A percentile compares a stretch with the other conserved stretches of the same genome.
phyloP scores from a whole-genome alignment of 2,113 vertebrate genomes.

The Mesitornis unicolor region DNA sequence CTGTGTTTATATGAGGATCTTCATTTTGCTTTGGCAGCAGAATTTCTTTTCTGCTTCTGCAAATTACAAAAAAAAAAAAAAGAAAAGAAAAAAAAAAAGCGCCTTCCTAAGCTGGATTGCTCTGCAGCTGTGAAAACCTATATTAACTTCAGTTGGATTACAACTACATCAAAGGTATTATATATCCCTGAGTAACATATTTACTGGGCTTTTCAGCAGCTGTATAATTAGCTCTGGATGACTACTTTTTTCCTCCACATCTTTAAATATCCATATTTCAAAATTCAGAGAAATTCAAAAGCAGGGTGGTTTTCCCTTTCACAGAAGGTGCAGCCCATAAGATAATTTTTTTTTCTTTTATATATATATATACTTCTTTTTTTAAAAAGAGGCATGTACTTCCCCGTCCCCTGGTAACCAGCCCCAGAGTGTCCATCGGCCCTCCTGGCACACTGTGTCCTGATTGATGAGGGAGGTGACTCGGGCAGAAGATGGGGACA shows the following conservation, averaged over 20 bases:
- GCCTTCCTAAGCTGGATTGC: constrained; percentile 56
- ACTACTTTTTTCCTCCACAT: constrained; percentile 54
- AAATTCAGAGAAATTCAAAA: constrained; percentile 47
- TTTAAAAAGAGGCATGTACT: background rate
- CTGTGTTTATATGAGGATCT: constrained; percentile 39
- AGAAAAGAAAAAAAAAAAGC: background rate
- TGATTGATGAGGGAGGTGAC: constrained; percentile 3
- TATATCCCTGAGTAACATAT: constrained; percentile 73
- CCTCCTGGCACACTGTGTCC: background rate
- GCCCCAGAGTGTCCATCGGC: background rate
- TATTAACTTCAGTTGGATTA: constrained; percentile 74
- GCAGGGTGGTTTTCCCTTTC: background rate
- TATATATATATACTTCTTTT: too few species aligned
- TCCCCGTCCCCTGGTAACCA: background rate
- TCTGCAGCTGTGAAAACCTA: constrained; percentile 73
- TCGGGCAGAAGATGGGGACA: background rate
- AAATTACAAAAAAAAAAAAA: constrained; percentile 5
- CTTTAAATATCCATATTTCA: constrained; percentile 64
- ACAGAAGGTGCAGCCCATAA: background rate
- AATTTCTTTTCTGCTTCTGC: constrained; percentile 57
- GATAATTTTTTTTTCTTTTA: background rate
- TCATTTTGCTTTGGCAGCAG: constrained; percentile 66
- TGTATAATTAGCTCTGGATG: constrained; percentile 71
- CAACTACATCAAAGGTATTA: constrained; percentile 76
- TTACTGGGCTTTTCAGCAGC: constrained; percentile 71